Evolutionary conservation across 2,888 invertebrate genomes (phyloP).

Genomic region (Tiliacea citrago): DNA sequence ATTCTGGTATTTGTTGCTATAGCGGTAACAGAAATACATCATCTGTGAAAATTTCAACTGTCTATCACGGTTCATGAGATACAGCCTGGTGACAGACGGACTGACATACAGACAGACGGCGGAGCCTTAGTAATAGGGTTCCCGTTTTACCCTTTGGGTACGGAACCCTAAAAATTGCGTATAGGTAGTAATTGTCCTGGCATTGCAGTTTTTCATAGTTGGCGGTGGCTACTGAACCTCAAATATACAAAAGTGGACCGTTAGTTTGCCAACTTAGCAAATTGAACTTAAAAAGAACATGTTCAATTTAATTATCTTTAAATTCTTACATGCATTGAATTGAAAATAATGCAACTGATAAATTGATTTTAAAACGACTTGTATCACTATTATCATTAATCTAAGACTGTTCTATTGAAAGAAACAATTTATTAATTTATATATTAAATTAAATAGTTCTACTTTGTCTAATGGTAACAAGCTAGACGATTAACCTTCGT

Average conservation of each 20-base stretch:
- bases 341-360: conserved; percentile 26
- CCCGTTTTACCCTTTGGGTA: too few species aligned
- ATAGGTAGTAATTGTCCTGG: too few species aligned
- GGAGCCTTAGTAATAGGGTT: too few species aligned
- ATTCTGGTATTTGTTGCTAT: too few species aligned
- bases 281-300: conserved; percentile 3
- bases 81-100: too few species aligned
- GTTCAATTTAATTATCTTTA: conserved; percentile 9
- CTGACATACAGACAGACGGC: too few species aligned
- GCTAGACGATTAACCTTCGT: background rate
- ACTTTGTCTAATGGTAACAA: background rate
- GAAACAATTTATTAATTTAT: conserved; percentile 29
- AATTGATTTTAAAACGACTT: conserved; percentile 37
- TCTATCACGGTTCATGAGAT: too few species aligned
- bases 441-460: background rate
- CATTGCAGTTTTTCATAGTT: background rate
- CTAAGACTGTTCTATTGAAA: background rate
- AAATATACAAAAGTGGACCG: background rate
- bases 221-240: background rate
- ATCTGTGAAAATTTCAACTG: too few species aligned
- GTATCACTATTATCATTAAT: conserved; percentile 28
- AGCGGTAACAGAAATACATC: too few species aligned
- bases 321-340: conserved; percentile 29
- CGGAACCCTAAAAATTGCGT: too few species aligned
- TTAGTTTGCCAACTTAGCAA: background rate